Evolutionary conservation across 2,888 invertebrate genomes (phyloP).

Genomic region (Actias luna): DNA sequence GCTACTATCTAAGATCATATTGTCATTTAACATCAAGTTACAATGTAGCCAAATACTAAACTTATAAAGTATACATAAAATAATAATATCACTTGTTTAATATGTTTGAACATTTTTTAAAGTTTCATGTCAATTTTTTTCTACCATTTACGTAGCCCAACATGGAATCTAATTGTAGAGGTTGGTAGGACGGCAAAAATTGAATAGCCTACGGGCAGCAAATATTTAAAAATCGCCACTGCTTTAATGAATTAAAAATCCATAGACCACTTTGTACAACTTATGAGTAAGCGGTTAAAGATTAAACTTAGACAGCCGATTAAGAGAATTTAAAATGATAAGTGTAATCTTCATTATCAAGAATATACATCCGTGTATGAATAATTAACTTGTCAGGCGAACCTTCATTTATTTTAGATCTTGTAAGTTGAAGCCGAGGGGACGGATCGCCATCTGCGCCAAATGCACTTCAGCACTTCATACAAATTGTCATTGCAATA

Average conservation of each 20-base stretch:
- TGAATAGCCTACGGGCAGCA: too few species aligned
- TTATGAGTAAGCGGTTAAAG: neutral
- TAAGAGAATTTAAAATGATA: neutral
- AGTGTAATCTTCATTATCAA: conserved; percentile 3
- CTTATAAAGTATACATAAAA: too few species aligned
- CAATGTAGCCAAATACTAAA: too few species aligned
- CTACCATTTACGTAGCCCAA: too few species aligned
- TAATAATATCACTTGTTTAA: too few species aligned
- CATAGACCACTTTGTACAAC: neutral
- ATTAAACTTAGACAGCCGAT: neutral
- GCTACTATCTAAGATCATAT: too few species aligned
- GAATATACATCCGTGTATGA: conserved; percentile 33
- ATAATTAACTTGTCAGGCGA: conserved; percentile 54
- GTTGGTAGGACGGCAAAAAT: too few species aligned
- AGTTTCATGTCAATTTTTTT: too few species aligned
- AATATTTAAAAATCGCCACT: too few species aligned
- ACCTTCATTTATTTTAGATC: conserved; percentile 44
- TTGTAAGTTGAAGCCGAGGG: conserved; percentile 39
- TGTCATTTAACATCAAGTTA: too few species aligned
- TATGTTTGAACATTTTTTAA: too few species aligned
- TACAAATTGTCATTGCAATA: neutral
- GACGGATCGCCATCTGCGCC: conserved; percentile 54
- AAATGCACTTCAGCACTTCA: conserved; percentile 44
- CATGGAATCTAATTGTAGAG: too few species aligned
- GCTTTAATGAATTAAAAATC: neutral